Evolutionary conservation across 2,113 vertebrate genomes (phyloP).

Genomic region (Petaurus breviceps): DNA sequence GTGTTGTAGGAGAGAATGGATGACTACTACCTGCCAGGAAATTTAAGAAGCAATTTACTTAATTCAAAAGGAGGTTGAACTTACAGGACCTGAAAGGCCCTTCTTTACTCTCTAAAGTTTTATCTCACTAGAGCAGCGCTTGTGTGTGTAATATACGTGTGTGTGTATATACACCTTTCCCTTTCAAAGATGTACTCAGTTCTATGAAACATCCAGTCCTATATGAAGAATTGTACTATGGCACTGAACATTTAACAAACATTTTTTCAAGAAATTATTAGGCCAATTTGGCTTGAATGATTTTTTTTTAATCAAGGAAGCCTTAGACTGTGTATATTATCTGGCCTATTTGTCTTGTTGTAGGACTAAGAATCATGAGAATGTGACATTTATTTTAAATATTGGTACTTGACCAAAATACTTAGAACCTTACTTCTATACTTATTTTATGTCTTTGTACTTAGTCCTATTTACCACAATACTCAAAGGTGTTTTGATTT

Average conservation of each 20-base stretch:
- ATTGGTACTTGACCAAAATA: slow-evolving; percentile 5
- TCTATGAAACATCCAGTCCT: neutral
- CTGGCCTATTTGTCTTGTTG: neutral
- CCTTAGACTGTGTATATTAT: neutral
- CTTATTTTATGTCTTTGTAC: slow-evolving; percentile 28
- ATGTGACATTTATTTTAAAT: neutral
- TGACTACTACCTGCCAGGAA: neutral
- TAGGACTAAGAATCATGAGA: neutral
- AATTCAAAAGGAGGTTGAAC: neutral
- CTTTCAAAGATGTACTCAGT: neutral
- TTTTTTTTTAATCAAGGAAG: neutral
- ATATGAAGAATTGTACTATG: neutral
- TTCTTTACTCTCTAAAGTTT: neutral
- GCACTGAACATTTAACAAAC: neutral
- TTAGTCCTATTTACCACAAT: slow-evolving; percentile 33
- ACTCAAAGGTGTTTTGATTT: slow-evolving; percentile 54
- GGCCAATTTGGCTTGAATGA: neutral
- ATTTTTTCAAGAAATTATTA: neutral
- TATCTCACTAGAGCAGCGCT: neutral
- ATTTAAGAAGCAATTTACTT: neutral
- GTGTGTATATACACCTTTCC: neutral
- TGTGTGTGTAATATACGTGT: neutral
- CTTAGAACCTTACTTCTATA: neutral
- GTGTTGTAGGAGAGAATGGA: neutral
- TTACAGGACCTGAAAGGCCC: neutral